Evolutionary conservation across 2,797 vertebrate species (phyloP).

Genomic region (Babyrousa celebensis): DNA sequence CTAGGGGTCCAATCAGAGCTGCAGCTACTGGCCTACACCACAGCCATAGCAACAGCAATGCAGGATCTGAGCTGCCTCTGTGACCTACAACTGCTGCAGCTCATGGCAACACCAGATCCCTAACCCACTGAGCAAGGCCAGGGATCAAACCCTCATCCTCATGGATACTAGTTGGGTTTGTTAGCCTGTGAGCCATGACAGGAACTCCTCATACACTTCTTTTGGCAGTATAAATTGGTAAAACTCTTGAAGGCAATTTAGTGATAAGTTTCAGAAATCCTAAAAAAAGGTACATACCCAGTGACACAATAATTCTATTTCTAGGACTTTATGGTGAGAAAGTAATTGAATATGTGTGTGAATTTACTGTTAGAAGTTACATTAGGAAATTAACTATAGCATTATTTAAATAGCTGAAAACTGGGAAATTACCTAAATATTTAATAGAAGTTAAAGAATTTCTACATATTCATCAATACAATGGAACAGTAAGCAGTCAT

Average conservation of each 20-base stretch:
- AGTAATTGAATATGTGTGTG: background rate
- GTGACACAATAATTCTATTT: slow-evolving; percentile 33
- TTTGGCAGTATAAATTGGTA: slow-evolving; percentile 41
- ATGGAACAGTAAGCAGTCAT: slow-evolving; percentile 7
- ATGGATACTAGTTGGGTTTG: too few species aligned
- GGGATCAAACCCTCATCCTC: too few species aligned
- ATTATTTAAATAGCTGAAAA: slow-evolving; percentile 72
- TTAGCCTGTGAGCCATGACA: too few species aligned
- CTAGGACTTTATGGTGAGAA: slow-evolving; percentile 33
- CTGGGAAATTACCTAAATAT: slow-evolving; percentile 60
- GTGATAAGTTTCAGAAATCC: slow-evolving; percentile 67
- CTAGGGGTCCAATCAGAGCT: too few species aligned
- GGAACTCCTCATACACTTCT: background rate
- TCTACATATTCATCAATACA: slow-evolving; percentile 27
- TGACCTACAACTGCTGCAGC: too few species aligned
- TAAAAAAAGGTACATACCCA: slow-evolving; percentile 14
- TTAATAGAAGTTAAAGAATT: slow-evolving; percentile 55
- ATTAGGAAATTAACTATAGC: background rate
- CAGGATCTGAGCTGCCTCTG: too few species aligned
- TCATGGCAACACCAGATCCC: too few species aligned
- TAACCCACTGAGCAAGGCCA: too few species aligned
- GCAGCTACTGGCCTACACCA: too few species aligned
- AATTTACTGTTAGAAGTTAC: slow-evolving; percentile 25
- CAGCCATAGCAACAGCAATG: too few species aligned
- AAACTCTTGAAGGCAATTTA: slow-evolving; percentile 41